Base-by-base conservation (phyloP, 2,797 vertebrate species). In the Microhierax caerulescens region DNA sequence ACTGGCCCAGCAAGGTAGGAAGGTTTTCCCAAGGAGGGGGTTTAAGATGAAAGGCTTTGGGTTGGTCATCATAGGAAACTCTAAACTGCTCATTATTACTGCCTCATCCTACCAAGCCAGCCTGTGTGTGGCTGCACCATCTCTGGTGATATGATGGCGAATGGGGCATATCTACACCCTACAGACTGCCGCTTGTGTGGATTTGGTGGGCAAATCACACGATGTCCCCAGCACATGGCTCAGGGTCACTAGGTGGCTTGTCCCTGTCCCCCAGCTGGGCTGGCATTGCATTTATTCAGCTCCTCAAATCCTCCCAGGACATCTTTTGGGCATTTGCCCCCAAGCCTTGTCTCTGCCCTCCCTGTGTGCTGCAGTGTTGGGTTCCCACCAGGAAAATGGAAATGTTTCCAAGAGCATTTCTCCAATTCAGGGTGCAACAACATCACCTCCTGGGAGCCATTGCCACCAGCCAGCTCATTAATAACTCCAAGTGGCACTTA, bases 211-310 rank as follows among this genome's bases (percentile, higher is more conserved):
- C 12, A 45, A 61, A n/a, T 54, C 74, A 24, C 74, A 39, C 3
- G 0, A 7, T 30, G n/a, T 54, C 39, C 48, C 48, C 27, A 36
- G 32, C 21, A 43, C 41, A 7, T 8, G 41, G 50, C 8, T 56
- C 2, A 0, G 19, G 16, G 34, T 39, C 81, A 39, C 12, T 1
- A 0, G 30, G 30, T 56, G 24, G 20, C 28, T 41, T 56, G 69
- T 65, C 69, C 41, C 20, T 57, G 20, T 15, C 28, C 50, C 6
- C 2, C 6, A 56, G 41, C 30, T 15, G 30, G 43, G 36, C 21
- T 85, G 24, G 36, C 36, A 34, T 23, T 41, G 30, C 16, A n/a
- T 57, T 56, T 11, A 36, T 41, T 50, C 4, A 0, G 57, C 17
- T 50, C 41, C 59, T 36, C 41, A 72, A 2, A 41, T 6, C 22